phyloP scores from a whole-genome alignment of 1,140 invertebrate genomes.

The Drosophila simulans region DNA sequence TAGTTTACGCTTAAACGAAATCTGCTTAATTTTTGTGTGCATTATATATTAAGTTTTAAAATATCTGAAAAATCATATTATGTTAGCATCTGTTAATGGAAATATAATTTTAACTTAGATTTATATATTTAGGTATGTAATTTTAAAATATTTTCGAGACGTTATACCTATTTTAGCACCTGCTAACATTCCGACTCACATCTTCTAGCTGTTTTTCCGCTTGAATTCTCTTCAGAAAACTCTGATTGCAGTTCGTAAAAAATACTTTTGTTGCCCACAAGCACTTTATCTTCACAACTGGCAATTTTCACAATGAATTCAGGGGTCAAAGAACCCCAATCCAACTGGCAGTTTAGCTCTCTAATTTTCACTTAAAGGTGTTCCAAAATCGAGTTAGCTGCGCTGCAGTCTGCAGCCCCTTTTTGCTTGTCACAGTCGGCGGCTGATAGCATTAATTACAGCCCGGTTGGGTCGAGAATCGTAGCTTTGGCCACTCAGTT shows the following conservation, averaged over 20 bases:
- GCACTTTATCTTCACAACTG: background rate
- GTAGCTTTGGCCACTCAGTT: slow-evolving; percentile 15
- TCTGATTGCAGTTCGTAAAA: background rate
- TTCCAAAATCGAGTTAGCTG: slow-evolving; percentile 26
- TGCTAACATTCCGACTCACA: too few species aligned
- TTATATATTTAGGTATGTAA: too few species aligned
- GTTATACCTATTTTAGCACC: too few species aligned
- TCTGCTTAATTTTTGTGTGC: too few species aligned
- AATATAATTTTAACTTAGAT: too few species aligned
- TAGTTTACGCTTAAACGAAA: background rate
- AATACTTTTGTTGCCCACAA: slow-evolving; percentile 6
- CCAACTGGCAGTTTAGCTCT: slow-evolving; percentile 3
- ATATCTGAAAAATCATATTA: background rate
- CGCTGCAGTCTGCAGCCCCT: slow-evolving; percentile 11
- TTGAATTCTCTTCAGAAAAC: background rate
- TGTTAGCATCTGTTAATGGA: too few species aligned
- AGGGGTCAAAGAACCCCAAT: slow-evolving; percentile 19
- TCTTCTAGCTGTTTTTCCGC: too few species aligned
- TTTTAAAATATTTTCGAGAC: too few species aligned
- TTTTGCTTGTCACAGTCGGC: slow-evolving; percentile 50
- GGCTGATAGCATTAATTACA: slow-evolving; percentile 72
- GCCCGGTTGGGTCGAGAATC: slow-evolving; percentile 28
- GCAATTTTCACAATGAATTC: slow-evolving; percentile 9
- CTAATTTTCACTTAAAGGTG: slow-evolving; percentile 17
- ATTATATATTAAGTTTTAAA: background rate